Evolutionary conservation across 2,113 vertebrate genomes (phyloP), one percentile per base, ranked within the genome.

Genomic region (Colossoma macropomum): DNA sequence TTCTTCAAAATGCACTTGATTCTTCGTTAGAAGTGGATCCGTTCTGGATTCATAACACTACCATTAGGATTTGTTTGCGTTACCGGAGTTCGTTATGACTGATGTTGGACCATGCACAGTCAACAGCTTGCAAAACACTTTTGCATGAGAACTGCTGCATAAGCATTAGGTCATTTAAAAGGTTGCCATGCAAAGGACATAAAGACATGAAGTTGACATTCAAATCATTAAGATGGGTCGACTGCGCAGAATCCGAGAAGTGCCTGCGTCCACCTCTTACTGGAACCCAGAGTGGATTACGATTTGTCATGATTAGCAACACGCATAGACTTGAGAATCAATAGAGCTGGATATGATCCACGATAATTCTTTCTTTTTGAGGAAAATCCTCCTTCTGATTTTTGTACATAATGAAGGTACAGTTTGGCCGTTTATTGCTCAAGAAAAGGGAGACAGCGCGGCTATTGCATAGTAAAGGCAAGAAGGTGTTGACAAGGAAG

Each of bases 221-320:
- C 56, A 59, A 56, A 74, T 82, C 12, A 23, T 56, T 16, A 62
- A 6, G 52, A 19, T 65, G 79, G 45, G 25, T 38, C 41, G 32
- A 48, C 17, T 70, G 65, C n/a, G 34, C 13, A 73, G 68, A 83
- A 70, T 83, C 41, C 54, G 68, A 83, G 48, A 79, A 86, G 80
- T 83, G 87, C 88, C 91, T 91, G 84, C 85, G 85, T 90, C 50
- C 77, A 34, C 68, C 82, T 86, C 80, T 92, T 92, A 92, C 89
- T 87, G 90, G 92, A 87, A 94, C 41, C 79, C 74, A 81, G 75
- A 30, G 65, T 32, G 34, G 72, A 87, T 60, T 84, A 84, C 86
- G 75, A 87, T 90, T 88, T 87, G 88, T 90, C 91, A 92, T 85
- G 25, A 75, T 82, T 62, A 85, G 21, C 48, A 68, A 75, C 27